These are phyloP conservation scores for Incurvaria masculella DNA, from an alignment of 2,888 invertebrate species.

Conservation along the genomic window DNA sequence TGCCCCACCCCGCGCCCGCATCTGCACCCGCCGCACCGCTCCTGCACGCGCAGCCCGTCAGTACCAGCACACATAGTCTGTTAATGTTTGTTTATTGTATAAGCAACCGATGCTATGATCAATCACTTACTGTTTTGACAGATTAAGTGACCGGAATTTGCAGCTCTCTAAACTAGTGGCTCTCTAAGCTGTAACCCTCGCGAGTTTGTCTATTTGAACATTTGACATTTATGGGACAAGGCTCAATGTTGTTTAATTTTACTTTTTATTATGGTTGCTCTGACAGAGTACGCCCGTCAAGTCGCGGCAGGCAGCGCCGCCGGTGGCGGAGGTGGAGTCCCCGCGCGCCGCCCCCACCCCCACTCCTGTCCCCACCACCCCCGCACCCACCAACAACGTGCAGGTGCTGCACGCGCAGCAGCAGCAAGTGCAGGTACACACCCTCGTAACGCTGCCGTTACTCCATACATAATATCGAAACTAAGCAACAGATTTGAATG, in stretches of 20 bases:
- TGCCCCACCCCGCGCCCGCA: slow-evolving; percentile 19
- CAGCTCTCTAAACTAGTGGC: too few relatives aligned
- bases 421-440: slow-evolving; percentile 57
- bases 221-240: slow-evolving; percentile 45
- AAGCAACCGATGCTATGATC: too few relatives aligned
- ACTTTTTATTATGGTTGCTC: slow-evolving; percentile 5
- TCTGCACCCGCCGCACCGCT: slow-evolving; percentile 19
- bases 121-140: too few relatives aligned
- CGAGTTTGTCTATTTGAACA: too few relatives aligned
- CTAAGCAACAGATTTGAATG: too few relatives aligned
- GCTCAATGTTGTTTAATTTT: slow-evolving; percentile 5
- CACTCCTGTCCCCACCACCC: slow-evolving; percentile 19
- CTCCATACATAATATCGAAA: neutral
- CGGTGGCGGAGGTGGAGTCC: slow-evolving; percentile 21
- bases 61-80: too few relatives aligned
- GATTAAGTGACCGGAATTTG: too few relatives aligned
- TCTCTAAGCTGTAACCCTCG: too few relatives aligned
- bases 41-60: slow-evolving; percentile 5
- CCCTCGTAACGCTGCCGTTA: neutral
- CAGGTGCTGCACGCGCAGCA: slow-evolving; percentile 69
- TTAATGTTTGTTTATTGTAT: too few relatives aligned
- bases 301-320: slow-evolving; percentile 20
- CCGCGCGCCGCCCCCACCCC: slow-evolving; percentile 14
- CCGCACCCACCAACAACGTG: slow-evolving; percentile 28
- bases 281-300: neutral